Conservation (phyloP, 1,140 invertebrate genomes). For the Drosophila persimilis region DNA sequence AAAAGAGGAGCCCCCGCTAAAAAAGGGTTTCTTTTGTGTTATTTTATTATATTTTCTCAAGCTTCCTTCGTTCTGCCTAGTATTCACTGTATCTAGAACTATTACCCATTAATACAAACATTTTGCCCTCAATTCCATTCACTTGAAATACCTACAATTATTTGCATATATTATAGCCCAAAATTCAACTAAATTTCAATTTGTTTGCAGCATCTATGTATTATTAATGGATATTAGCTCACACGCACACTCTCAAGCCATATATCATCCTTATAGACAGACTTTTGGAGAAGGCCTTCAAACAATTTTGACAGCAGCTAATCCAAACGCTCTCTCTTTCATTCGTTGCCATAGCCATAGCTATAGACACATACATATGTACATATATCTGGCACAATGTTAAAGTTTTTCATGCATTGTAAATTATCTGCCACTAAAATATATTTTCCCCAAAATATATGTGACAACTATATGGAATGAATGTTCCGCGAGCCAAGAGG, state of each 20-base stretch:
- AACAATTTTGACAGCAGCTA: conserved; percentile 62
- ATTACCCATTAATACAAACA: too few species aligned
- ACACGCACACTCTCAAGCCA: conserved; percentile 10
- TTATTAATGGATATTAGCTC: conserved; percentile 19
- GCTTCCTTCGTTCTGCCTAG: too few species aligned
- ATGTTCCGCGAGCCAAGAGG: conserved; percentile 19
- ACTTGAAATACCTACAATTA: too few species aligned
- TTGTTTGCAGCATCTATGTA: neutral
- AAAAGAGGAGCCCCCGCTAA: too few species aligned
- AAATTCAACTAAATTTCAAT: too few species aligned
- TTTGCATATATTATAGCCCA: too few species aligned
- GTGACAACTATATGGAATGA: conserved; percentile 59
- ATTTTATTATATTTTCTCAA: too few species aligned
- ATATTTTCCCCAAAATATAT: conserved; percentile 53
- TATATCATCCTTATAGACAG: conserved; percentile 23
- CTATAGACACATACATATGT: too few species aligned
- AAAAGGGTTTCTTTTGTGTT: too few species aligned
- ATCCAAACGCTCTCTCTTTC: conserved; percentile 34
- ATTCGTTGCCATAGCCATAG: conserved; percentile 1
- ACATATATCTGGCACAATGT: conserved; percentile 39
- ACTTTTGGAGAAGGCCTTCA: conserved; percentile 54
- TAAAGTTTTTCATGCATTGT: conserved; percentile 45
- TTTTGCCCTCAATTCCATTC: too few species aligned
- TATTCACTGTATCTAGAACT: too few species aligned
- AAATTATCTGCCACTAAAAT: conserved; percentile 57